Base-by-base conservation (phyloP, 2,113 vertebrate genomes). In the Spea multiplicata region DNA sequence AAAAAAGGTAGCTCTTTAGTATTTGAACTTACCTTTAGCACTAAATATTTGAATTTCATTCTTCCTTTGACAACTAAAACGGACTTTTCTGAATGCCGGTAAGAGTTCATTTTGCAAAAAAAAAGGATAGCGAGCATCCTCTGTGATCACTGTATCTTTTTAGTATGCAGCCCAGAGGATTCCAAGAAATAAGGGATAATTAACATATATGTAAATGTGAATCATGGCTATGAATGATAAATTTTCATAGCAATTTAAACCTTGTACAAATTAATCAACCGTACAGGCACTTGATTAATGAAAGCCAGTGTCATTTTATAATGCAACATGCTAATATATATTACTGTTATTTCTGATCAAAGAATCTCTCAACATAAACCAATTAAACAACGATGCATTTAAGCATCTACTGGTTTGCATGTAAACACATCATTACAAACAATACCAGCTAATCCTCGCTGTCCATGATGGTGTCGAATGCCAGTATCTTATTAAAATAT, bases 221-320 rank as follows among this genome's bases (percentile, higher is more conserved):
- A 93, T 93, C 92, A 93, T 93, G 92, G 91, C 92, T 93, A 92
- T 93, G 92, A 93, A 93, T 93, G 92, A 93, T 93, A 93, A 93
- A 93, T 93, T 93, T 93, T 93, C 92, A 93, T 93, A 93, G 92
- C 92, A 93, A 93, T 93, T 93, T 93, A 93, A 93, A 91, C 89
- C 92, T 92, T 93, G 92, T 93, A 93, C 92, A 93, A 93, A 93
- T 93, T 93, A 93, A 93, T 93, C 92, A 93, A 90, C 90, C 92
- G 88, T 93, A 92, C 91, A 92, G 92, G 91, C 91, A 92, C 91
- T 93, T 93, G 92, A 93, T 93, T 93, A 93, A 93, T 93, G 92
- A 92, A 93, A 93, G 90, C 89, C 91, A 92, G 86, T 89, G 84
- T 93, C 91, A 93, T 86, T 93, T 93, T 92, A 93, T 92, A 93